phyloP scores from a whole-genome alignment of 2,888 invertebrate species.

The Neoitamus cyanurus region DNA sequence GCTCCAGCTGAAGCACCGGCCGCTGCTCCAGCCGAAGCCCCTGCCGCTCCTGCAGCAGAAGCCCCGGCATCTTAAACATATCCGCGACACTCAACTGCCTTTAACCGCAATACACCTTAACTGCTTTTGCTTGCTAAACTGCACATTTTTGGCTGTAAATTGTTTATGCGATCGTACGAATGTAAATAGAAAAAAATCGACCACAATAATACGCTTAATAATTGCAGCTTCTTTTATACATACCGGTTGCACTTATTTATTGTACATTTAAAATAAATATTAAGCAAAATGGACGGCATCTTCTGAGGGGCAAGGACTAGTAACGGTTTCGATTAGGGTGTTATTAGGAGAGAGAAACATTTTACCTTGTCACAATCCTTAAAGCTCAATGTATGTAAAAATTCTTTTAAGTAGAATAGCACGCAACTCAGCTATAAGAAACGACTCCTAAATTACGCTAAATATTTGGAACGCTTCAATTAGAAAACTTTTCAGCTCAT shows the following conservation, averaged over 20 bases:
- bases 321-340: not conserved
- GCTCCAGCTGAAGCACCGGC: slow-evolving; percentile 56
- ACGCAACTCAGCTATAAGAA: too few species aligned
- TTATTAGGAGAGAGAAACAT: not conserved
- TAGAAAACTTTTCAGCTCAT: too few species aligned
- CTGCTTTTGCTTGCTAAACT: slow-evolving; percentile 1
- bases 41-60: slow-evolving; percentile 56
- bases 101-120: not conserved
- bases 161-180: not conserved
- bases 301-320: not conserved
- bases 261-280: slow-evolving; percentile 8
- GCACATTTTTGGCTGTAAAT: slow-evolving; percentile 15
- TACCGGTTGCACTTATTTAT: not conserved
- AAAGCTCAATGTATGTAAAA: too few species aligned
- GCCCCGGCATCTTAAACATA: slow-evolving; percentile 53
- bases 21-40: slow-evolving; percentile 56
- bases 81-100: not conserved
- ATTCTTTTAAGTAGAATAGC: too few species aligned
- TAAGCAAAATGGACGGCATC: not conserved
- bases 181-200: slow-evolving; percentile 1
- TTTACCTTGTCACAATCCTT: too few species aligned
- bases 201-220: slow-evolving; percentile 26
- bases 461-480: too few species aligned
- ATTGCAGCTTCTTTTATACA: slow-evolving; percentile 3
- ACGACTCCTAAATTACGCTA: too few species aligned